Evolutionary conservation across 2,113 vertebrate species (phyloP).

Genomic region (Urocitellus parryii): DNA sequence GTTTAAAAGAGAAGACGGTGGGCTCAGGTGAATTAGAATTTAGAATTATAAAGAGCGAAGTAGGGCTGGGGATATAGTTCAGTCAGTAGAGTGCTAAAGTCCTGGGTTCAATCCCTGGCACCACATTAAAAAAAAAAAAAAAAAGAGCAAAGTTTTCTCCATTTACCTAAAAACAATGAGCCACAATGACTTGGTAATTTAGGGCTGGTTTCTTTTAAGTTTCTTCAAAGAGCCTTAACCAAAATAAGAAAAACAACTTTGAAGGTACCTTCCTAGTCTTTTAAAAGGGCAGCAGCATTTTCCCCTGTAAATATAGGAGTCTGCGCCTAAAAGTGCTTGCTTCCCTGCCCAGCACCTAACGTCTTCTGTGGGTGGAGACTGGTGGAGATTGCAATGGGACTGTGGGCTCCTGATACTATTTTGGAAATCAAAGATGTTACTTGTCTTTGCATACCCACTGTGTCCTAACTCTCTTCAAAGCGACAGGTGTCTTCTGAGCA

Average conservation of each 20-base stretch:
- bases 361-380: not conserved
- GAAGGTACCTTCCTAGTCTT: not conserved
- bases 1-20: not conserved
- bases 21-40: not conserved
- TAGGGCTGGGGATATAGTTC: too few species aligned
- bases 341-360: too few species aligned
- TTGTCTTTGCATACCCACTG: not conserved
- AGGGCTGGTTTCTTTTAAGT: not conserved
- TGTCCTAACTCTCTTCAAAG: not conserved
- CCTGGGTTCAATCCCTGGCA: too few species aligned
- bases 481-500: not conserved
- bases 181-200: not conserved
- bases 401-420: not conserved
- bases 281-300: not conserved
- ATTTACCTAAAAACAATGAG: not conserved
- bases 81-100: too few species aligned
- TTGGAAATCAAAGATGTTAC: not conserved
- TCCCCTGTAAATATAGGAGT: not conserved
- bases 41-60: not conserved
- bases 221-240: not conserved
- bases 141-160: not conserved
- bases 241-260: not conserved
- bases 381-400: not conserved
- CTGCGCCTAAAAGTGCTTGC: too few species aligned
- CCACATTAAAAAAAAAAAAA: too few species aligned